phyloP scores from a whole-genome alignment of 1,140 invertebrate genomes.

The Steinernema khuongi region DNA sequence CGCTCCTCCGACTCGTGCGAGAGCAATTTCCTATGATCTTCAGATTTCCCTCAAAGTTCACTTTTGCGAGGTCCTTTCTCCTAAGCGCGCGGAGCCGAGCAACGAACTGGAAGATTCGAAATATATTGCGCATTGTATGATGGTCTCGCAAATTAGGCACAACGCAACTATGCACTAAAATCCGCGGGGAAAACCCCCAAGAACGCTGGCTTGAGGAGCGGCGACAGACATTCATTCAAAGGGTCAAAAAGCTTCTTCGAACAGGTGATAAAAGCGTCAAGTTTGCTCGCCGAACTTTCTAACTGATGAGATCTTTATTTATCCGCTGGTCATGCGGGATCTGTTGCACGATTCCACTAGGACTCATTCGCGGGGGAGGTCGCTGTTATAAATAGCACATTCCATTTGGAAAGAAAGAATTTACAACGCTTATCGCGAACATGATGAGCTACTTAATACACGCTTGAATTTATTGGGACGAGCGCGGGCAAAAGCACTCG shows the following conservation, averaged over 20 bases:
- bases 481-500: no score
- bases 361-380: no score
- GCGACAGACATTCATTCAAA: background rate
- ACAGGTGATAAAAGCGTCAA: background rate
- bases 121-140: background rate
- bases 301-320: background rate
- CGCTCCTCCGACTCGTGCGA: background rate
- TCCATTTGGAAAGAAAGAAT: no score
- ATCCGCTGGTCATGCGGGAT: background rate
- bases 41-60: slow-evolving; percentile 9
- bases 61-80: slow-evolving; percentile 12
- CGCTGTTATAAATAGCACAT: no score
- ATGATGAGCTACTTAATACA: no score
- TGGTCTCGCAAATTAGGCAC: background rate
- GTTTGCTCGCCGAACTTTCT: background rate
- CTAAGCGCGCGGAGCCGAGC: background rate
- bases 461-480: no score
- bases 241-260: background rate
- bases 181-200: no score
- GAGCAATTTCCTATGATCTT: slow-evolving; percentile 12
- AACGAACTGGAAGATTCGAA: background rate
- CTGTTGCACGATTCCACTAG: no score
- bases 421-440: no score
- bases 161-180: no score
- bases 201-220: background rate